These are phyloP conservation scores for Gallinago media DNA, from an alignment of 2,113 vertebrate species.

Conservation along the genomic window DNA sequence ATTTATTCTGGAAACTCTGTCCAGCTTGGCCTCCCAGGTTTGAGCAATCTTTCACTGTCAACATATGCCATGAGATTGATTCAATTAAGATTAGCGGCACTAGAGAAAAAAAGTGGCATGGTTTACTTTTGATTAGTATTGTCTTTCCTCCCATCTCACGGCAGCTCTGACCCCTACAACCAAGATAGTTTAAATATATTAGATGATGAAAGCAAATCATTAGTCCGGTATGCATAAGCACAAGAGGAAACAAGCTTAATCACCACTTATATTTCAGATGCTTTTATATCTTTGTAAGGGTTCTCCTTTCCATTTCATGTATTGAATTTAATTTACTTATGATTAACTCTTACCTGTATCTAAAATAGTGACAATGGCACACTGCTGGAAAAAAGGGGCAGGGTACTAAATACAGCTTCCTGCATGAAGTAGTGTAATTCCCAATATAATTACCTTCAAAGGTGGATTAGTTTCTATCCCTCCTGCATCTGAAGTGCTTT, in stretches of 20 bases:
- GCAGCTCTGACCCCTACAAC: conserved; percentile 59
- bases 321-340: conserved; percentile 15
- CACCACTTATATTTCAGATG: neutral
- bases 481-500: neutral
- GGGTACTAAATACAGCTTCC: conserved; percentile 29
- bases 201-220: conserved; percentile 25
- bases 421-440: conserved; percentile 67
- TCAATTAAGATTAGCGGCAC: conserved; percentile 99
- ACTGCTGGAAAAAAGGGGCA: conserved; percentile 23
- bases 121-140: conserved; percentile 89
- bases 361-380: neutral
- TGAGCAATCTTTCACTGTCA: conserved; percentile 98
- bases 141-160: conserved; percentile 79
- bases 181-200: conserved; percentile 23
- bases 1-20: conserved; percentile 79
- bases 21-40: conserved; percentile 93
- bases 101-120: conserved; percentile 80
- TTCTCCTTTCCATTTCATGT: neutral
- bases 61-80: conserved; percentile 94
- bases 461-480: conserved; percentile 36
- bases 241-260: conserved; percentile 46
- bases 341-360: conserved; percentile 31
- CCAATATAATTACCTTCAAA: conserved; percentile 68
- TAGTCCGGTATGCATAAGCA: neutral
- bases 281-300: neutral